Base-by-base conservation (phyloP, 2,888 invertebrate genomes). In the Agriopis marginaria region DNA sequence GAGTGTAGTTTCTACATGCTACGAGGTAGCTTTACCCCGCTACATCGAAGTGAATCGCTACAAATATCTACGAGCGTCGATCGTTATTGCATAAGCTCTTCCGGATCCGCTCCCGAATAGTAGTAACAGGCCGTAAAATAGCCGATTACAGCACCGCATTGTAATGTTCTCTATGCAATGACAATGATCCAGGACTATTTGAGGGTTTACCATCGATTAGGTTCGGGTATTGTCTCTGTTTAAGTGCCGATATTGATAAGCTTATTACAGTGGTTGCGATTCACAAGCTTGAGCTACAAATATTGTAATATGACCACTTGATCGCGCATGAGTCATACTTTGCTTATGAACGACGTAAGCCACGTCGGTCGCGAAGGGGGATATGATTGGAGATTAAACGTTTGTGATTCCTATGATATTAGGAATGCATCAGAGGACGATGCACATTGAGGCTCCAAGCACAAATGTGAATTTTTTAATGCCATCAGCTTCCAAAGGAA, bases 41-140 rank as follows among this genome's bases (percentile, higher is more conserved):
- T 32, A 32, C 32, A 32, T 32, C 55, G 50, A 44, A 56, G 56
- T 23, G 14, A 45, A 32, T 44, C 64, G 64, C 64, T 65, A 59
- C 59, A 53, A 51, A 59, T 59, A 53, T 59, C 44, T 59, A 59
- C 39, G 39, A 66, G 39, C 50, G 40, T 51, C 12, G 39, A 49
- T n/a, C 11, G 51, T 17, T 59, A 65, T 59, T 45, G 53, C 59
- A 53, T 53, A 65, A 65, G n/a, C 53, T 59, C 53, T 47, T 32
- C 32, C 55, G 12, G 45, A 45, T 45, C 45, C 7, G 7, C 40
- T 14, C 50, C 23, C 45, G 10, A 39, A 53, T 47, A 63, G 32
- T 42, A 55, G 59, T 60, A 66, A 45, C 60, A 47, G 47, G 45
- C 47, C 14, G 44, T 60, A 60, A 53, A 66, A 47, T 59, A 47